A percentile compares a stretch with the other conserved stretches of the same genome.
These are phyloP conservation scores for Steatornis caripensis DNA, from an alignment of 2,113 vertebrate species.

Conservation along the genomic window DNA sequence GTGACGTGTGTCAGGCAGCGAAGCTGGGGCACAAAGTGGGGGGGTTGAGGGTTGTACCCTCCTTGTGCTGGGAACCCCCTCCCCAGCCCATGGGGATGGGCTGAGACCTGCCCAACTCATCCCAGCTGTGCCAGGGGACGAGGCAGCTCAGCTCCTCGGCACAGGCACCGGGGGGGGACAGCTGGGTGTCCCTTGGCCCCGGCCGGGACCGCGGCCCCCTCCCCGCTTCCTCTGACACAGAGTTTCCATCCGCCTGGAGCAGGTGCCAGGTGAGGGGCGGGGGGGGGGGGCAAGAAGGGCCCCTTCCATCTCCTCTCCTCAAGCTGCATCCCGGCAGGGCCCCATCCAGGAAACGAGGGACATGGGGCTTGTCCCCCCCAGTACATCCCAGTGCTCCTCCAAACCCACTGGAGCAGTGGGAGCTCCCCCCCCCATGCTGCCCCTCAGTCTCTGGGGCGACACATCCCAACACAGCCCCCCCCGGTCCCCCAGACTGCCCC, in stretches of 20 bases:
- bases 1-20: neutral
- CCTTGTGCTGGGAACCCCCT: neutral
- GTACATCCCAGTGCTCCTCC: neutral
- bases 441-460: neutral
- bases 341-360: neutral
- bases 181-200: neutral
- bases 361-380: neutral
- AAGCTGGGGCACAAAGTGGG: neutral
- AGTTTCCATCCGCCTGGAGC: neutral
- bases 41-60: neutral
- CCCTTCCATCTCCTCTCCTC: neutral
- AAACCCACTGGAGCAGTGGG: neutral
- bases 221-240: neutral
- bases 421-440: neutral
- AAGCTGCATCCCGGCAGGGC: neutral
- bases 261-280: neutral
- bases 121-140: neutral
- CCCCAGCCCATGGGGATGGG: too few relatives aligned
- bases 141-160: neutral
- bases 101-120: neutral
- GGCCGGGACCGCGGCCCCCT: neutral
- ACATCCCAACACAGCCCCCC: too few relatives aligned
- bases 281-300: neutral
- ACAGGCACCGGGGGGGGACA: neutral
- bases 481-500: too few relatives aligned